Percentiles rank a stretch among this genome's conserved stretches.
Evolutionary conservation across 2,113 vertebrate species (phyloP).

Genomic region (Acrocephalus arundinaceus): DNA sequence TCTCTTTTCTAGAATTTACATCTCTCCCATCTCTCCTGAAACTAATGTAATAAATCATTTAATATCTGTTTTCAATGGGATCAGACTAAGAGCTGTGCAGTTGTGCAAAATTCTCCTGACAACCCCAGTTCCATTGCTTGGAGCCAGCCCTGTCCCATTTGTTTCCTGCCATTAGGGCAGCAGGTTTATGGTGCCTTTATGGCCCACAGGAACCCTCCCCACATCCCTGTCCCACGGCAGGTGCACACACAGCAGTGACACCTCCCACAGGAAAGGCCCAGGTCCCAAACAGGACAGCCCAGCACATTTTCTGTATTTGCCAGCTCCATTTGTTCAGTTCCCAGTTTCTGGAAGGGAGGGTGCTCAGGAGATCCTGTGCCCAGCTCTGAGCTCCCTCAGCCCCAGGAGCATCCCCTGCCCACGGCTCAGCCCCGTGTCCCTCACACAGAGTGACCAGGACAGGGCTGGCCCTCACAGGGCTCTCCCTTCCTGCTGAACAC

Average conservation of each 20-base stretch:
- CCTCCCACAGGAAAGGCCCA: neutral
- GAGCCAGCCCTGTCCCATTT: fast-evolving
- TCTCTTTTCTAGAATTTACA: neutral
- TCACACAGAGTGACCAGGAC: neutral
- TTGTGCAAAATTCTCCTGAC: neutral
- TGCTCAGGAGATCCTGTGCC: neutral
- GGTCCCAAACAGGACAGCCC: neutral
- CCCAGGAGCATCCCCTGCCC: neutral
- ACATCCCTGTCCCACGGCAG: neutral
- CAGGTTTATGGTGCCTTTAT: no score
- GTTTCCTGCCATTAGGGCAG: neutral
- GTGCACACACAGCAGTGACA: neutral
- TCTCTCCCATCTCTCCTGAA: neutral
- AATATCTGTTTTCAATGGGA: neutral
- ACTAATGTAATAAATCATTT: neutral
- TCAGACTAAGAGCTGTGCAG: neutral
- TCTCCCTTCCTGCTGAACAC: no score
- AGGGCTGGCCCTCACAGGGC: neutral
- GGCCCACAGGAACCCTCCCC: neutral
- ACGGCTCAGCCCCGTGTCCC: neutral
- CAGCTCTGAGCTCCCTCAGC: neutral
- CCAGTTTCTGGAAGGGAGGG: neutral
- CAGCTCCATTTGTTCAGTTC: no score
- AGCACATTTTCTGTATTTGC: neutral
- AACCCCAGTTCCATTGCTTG: neutral